phyloP scores from a whole-genome alignment of 1,140 invertebrate species.

The Sitophilus oryzae region DNA sequence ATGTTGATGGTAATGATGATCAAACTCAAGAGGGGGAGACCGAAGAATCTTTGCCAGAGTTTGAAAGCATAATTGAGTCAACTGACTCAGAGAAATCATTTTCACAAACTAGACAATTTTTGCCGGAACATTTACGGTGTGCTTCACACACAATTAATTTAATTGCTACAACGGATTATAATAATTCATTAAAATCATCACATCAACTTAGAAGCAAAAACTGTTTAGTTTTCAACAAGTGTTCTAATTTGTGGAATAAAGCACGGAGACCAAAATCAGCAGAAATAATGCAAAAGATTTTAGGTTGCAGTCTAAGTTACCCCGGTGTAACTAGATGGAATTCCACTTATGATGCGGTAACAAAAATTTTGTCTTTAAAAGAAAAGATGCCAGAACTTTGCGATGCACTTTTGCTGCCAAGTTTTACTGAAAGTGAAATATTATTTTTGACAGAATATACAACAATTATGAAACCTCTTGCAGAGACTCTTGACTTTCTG shows the following conservation, averaged over 20 bases:
- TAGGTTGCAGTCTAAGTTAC: conserved; percentile 16
- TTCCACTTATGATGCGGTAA: conserved; percentile 20
- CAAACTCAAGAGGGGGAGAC: neutral
- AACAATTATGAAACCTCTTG: neutral
- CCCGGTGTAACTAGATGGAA: conserved; percentile 29
- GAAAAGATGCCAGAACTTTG: conserved; percentile 2
- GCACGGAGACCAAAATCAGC: conserved; percentile 22
- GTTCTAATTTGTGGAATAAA: conserved; percentile 22
- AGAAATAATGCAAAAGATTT: conserved; percentile 19
- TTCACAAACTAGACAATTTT: no score
- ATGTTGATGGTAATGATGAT: neutral
- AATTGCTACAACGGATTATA: conserved; percentile 5
- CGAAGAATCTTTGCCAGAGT: no score
- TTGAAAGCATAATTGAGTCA: no score
- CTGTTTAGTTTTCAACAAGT: conserved; percentile 15
- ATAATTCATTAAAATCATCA: neutral
- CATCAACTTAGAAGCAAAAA: neutral
- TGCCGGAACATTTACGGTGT: conserved; percentile 14
- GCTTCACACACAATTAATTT: conserved; percentile 9
- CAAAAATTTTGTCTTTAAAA: conserved; percentile 7
- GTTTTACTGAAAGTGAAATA: conserved; percentile 6
- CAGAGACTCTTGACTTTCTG: neutral
- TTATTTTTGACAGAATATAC: neutral
- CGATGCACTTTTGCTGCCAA: neutral
- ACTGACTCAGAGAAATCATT: no score